phyloP scores from a whole-genome alignment of 2,113 vertebrate species.

The Alces alces region DNA sequence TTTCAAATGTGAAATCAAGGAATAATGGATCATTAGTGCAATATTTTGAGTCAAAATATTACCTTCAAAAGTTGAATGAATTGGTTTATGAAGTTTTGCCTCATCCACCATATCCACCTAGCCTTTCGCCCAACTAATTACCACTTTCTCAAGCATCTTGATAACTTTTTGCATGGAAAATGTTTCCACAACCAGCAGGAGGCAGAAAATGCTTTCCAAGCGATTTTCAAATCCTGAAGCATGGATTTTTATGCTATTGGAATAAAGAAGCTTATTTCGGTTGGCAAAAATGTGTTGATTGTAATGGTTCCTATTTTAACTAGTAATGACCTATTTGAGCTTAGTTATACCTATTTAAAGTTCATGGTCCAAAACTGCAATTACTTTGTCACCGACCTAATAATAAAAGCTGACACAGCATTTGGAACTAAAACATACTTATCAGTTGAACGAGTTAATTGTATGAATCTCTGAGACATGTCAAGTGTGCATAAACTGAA shows the following conservation, averaged over 20 bases:
- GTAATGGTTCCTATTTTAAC: background rate
- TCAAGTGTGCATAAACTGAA: background rate
- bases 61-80: background rate
- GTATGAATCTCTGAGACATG: background rate
- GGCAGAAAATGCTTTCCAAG: background rate
- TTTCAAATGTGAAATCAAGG: constrained; percentile 67
- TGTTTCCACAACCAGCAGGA: too few relatives aligned
- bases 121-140: background rate
- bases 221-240: background rate
- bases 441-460: background rate
- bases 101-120: background rate
- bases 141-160: background rate
- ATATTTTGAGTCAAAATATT: too few relatives aligned
- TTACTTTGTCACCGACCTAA: background rate
- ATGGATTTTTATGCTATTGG: background rate
- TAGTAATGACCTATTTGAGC: background rate
- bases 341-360: too few relatives aligned
- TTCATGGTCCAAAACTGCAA: background rate
- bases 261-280: background rate
- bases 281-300: background rate
- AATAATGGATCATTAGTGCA: constrained; percentile 57
- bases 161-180: too few relatives aligned
- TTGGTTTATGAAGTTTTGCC: background rate
- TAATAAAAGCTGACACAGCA: background rate
- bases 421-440: background rate